Base-by-base conservation (phyloP, 1,140 invertebrate species). In the Caenorhabditis briggsae region DNA sequence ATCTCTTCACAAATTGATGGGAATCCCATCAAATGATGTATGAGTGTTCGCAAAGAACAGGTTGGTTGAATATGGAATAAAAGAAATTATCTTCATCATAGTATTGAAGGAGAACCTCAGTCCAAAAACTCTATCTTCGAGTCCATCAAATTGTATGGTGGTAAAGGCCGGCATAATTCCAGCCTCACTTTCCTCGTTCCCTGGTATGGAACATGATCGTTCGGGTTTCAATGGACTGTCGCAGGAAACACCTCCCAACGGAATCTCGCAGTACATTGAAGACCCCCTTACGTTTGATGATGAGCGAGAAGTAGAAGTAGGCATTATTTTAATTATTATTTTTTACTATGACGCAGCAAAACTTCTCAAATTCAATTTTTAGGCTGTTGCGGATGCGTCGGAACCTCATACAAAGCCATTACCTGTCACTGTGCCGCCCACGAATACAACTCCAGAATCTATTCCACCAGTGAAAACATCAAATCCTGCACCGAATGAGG, bases 121-220 rank as follows among this genome's bases (percentile, higher is more conserved):
- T 43, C 64, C 64, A 70, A 12, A 43, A 70, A 18, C 12, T 70
- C 64, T n/a, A n/a, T 70, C n/a, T n/a, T 46, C 64, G 11, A 70
- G 41, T 23, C 70, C 70, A 78, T 78, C 70, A 53, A 23, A 50
- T 43, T 78, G 70, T 78, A 78, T 78, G 70, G 70, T 78, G 70
- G n/a, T 78, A 53, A 53, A 11, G 14, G 70, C 46, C 12, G 70
- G 46, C 70, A 78, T 46, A 53, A 78, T 78, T 78, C 70, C 70
- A n/a, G 70, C 70, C 70, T 78, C 70, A 78, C 70, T 9, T 50
- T 46, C 50, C 18, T 53, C 70, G 70, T 78, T 78, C 70, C 70
- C 70, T 78, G 70, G 70, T 78, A 78, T 78, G 70, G 70, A 78
- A 78, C 70, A 78, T 78, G 70, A 78, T 78, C 70, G 46, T 9